Conservation (phyloP, 2,797 vertebrate species). For the Macroramphosus scolopax region DNA sequence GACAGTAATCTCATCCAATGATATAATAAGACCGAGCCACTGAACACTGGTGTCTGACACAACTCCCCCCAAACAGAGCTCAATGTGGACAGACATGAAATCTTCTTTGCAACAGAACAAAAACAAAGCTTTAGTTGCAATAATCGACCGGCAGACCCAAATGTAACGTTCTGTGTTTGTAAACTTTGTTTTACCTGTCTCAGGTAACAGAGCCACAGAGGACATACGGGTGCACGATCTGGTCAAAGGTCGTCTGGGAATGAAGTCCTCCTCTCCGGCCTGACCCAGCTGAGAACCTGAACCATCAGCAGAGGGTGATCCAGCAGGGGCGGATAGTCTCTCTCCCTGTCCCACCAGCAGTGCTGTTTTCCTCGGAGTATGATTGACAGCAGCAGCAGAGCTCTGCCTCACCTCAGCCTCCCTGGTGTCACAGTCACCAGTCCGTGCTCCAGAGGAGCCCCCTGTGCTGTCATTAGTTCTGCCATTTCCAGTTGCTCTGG, state of each 20-base stretch:
- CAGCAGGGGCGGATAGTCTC: conserved; percentile 1
- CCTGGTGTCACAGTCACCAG: not conserved
- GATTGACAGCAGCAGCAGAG: conserved; percentile 14
- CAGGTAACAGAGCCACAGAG: conserved; percentile 84
- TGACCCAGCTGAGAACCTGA: conserved; percentile 45
- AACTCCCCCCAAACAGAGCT: no score
- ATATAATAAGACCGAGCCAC: no score
- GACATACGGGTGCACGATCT: conserved; percentile 90
- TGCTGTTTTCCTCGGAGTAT: conserved; percentile 6
- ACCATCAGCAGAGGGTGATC: not conserved
- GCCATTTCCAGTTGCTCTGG: conserved; percentile 22
- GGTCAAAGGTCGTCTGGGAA: conserved; percentile 88
- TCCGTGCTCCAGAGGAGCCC: conserved; percentile 1
- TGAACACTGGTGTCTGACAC: no score
- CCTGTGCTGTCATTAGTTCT: conserved; percentile 19
- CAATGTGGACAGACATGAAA: no score
- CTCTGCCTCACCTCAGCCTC: conserved; percentile 2
- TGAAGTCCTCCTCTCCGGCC: conserved; percentile 70
- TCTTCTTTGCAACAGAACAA: no score
- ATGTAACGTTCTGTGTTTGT: no score
- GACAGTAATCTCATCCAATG: no score
- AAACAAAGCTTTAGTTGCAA: no score
- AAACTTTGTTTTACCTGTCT: conserved; percentile 86
- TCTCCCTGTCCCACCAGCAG: conserved; percentile 15
- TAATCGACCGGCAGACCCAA: no score